Conservation (phyloP, 2,888 invertebrate genomes). For the Ashinkailepas kermadecensis region DNA sequence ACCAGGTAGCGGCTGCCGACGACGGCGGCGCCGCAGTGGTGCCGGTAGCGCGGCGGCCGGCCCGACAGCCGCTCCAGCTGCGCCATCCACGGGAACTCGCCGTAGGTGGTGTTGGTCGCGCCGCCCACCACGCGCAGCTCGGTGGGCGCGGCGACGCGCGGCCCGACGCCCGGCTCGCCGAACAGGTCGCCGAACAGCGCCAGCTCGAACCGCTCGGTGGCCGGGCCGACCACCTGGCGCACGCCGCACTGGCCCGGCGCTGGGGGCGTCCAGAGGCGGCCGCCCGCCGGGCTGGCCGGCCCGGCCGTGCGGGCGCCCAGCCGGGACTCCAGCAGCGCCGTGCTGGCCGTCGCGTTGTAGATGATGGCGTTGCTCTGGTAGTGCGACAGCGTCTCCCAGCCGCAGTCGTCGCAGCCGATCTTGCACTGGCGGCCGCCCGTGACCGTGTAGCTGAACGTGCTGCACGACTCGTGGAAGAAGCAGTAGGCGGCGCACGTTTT, state of each 20-base stretch:
- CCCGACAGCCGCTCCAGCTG: not conserved
- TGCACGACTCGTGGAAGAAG: conserved; percentile 8
- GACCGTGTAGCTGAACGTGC: not conserved
- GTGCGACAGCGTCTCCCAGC: not conserved
- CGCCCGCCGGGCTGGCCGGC: too few relatives aligned
- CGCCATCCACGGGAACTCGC: conserved; percentile 14
- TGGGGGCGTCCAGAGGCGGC: not conserved
- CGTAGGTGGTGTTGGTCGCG: not conserved
- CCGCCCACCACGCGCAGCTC: not conserved
- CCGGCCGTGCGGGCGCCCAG: too few relatives aligned
- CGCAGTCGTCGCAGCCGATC: conserved; percentile 4
- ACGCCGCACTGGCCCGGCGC: not conserved
- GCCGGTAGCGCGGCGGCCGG: not conserved
- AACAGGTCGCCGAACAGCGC: not conserved
- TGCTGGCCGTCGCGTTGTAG: not conserved
- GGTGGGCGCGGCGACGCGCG: not conserved
- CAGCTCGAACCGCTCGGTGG: not conserved
- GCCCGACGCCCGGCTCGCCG: not conserved
- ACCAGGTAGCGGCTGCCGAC: not conserved
- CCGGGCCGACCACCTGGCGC: not conserved
- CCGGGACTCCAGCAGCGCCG: not conserved
- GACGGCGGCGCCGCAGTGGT: not conserved
- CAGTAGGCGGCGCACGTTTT: not conserved
- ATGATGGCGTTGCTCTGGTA: not conserved
- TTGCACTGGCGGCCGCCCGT: not conserved